Evolutionary conservation across 2,888 invertebrate species (phyloP).

Genomic region (Hartigia nigra): DNA sequence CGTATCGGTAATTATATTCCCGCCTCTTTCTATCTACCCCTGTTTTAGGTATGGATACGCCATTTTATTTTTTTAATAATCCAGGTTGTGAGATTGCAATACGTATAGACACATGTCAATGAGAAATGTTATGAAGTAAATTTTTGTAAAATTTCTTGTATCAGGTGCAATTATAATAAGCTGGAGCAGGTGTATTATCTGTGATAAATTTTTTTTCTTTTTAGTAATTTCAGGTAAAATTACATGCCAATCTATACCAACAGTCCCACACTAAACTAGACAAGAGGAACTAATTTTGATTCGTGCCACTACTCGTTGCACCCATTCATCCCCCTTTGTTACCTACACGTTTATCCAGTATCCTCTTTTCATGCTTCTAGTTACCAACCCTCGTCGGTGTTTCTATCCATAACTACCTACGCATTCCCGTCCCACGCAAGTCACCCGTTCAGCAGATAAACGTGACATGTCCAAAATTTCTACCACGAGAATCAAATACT

Average conservation of each 20-base stretch:
- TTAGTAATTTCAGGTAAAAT: neutral
- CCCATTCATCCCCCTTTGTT: conserved; percentile 11
- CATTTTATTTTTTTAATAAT: neutral
- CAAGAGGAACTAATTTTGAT: conserved; percentile 48
- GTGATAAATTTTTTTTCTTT: neutral
- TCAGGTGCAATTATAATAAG: neutral
- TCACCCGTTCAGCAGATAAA: neutral
- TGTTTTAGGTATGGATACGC: neutral
- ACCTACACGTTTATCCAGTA: neutral
- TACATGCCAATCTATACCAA: neutral
- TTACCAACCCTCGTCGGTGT: neutral
- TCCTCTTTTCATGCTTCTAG: neutral
- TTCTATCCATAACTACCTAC: neutral
- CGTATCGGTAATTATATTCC: neutral
- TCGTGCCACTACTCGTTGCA: conserved; percentile 31
- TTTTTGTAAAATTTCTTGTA: neutral
- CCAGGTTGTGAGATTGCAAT: neutral
- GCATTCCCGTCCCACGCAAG: neutral
- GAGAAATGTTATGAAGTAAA: neutral
- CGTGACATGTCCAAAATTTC: neutral
- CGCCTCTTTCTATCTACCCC: neutral
- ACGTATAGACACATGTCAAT: neutral
- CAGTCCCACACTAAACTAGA: conserved; percentile 3
- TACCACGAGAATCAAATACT: neutral
- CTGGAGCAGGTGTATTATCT: neutral